Percentiles rank a stretch among this genome's conserved stretches.
Evolutionary conservation across 1,140 invertebrate species (phyloP).

Genomic region (Zelostemma sp.): DNA sequence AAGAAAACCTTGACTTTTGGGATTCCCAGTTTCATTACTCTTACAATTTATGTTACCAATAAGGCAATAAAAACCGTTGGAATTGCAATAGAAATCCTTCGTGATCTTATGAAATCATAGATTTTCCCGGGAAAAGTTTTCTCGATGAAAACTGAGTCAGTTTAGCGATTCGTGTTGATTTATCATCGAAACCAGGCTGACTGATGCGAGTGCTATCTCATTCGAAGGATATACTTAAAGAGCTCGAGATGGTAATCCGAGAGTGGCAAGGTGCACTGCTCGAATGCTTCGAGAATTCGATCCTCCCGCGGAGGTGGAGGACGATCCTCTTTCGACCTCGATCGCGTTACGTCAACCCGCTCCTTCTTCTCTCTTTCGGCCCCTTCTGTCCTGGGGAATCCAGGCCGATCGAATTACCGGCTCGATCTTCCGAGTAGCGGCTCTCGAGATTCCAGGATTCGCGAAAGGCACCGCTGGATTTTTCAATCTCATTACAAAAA

Average conservation of each 20-base stretch:
- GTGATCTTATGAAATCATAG: no score
- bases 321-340: slow-evolving; percentile 54
- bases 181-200: slow-evolving; percentile 39
- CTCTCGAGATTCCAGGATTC: slow-evolving; percentile 15
- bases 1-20: no score
- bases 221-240: slow-evolving; percentile 48
- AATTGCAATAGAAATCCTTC: no score
- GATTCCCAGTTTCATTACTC: no score
- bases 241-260: slow-evolving; percentile 53
- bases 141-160: no score
- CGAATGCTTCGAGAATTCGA: slow-evolving; percentile 56
- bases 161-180: slow-evolving; percentile 44
- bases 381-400: slow-evolving; percentile 26
- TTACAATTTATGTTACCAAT: no score
- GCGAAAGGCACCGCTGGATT: slow-evolving; percentile 15
- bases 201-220: slow-evolving; percentile 45
- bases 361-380: slow-evolving; percentile 20
- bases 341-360: slow-evolving; percentile 50
- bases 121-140: no score
- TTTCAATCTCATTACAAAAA: slow-evolving; percentile 28
- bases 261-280: slow-evolving; percentile 49
- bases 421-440: slow-evolving; percentile 19
- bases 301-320: slow-evolving; percentile 52
- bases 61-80: no score
- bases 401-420: slow-evolving; percentile 41